Evolutionary conservation across 2,797 vertebrate species (phyloP).

Genomic region (Megalops cyprinoides): DNA sequence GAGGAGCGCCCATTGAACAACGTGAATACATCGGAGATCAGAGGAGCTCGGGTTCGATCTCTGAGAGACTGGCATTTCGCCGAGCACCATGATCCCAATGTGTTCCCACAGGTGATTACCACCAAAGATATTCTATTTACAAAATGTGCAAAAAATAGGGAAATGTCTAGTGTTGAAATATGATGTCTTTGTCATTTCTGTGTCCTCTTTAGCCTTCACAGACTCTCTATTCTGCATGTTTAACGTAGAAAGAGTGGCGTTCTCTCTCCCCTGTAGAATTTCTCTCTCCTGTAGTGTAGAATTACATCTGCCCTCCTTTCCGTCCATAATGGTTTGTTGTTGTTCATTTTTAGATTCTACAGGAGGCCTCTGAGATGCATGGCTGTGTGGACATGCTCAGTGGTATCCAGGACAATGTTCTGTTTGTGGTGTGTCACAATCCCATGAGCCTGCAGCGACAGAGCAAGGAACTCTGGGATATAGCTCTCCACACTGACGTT

Average conservation of each 20-base stretch:
- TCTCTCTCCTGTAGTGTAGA: neutral
- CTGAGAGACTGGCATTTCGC: slow-evolving; percentile 82
- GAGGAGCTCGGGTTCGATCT: slow-evolving; percentile 72
- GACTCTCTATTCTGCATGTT: neutral
- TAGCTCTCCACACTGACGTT: slow-evolving; percentile 84
- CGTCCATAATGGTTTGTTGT: neutral
- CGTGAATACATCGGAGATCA: slow-evolving; percentile 71
- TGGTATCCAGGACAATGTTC: slow-evolving; percentile 75
- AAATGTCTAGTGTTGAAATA: too few relatives aligned
- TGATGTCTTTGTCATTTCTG: too few relatives aligned
- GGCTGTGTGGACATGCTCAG: slow-evolving; percentile 82
- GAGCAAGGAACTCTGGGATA: slow-evolving; percentile 78
- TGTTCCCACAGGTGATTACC: slow-evolving; percentile 83
- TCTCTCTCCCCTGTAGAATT: too few relatives aligned
- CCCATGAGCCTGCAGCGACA: slow-evolving; percentile 76
- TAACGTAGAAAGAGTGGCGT: neutral
- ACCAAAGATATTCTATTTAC: neutral
- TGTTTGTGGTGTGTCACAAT: slow-evolving; percentile 88
- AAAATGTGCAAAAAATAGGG: too few relatives aligned
- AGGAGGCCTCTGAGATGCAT: slow-evolving; percentile 76
- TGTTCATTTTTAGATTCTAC: slow-evolving; percentile 76
- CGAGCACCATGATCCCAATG: slow-evolving; percentile 77
- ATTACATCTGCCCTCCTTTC: neutral
- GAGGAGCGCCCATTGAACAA: slow-evolving; percentile 24
- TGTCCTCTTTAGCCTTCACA: neutral